Evolutionary conservation across 1,140 invertebrate genomes (phyloP).

Genomic region (Bombus ignitus): DNA sequence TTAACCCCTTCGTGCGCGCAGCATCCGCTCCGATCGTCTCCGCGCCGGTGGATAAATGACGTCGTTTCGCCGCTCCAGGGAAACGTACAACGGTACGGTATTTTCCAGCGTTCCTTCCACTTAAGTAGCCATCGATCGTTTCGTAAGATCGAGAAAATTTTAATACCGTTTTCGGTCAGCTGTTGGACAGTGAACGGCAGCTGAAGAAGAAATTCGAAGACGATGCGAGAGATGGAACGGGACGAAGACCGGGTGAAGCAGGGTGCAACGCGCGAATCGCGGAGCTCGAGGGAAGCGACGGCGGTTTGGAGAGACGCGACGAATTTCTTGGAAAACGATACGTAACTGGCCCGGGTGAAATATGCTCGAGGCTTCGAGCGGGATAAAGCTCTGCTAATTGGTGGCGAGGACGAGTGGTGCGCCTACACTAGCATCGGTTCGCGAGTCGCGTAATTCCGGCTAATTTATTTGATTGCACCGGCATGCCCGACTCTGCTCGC

Average conservation of each 20-base stretch:
- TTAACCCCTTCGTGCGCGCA: conserved; percentile 20
- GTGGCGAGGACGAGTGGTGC: conserved; percentile 64
- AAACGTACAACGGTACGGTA: background rate
- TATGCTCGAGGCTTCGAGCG: conserved; percentile 30
- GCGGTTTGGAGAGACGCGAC: conserved; percentile 33
- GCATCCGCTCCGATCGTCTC: conserved; percentile 9
- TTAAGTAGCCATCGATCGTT: background rate
- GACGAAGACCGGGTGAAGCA: background rate
- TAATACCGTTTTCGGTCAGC: no score
- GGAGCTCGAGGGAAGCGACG: background rate
- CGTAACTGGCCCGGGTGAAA: conserved; percentile 47
- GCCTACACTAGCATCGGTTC: conserved; percentile 54
- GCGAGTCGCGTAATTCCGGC: conserved; percentile 71
- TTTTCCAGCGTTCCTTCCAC: no score
- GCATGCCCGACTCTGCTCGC: conserved; percentile 61
- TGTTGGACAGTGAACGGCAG: background rate
- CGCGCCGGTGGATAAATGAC: background rate
- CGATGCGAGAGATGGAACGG: background rate
- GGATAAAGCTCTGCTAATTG: conserved; percentile 73
- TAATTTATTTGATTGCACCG: conserved; percentile 76
- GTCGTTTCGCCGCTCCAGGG: conserved; percentile 53
- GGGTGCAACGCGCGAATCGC: background rate
- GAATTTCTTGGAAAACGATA: conserved; percentile 60
- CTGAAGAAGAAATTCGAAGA: no score
- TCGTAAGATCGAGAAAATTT: background rate